Conservation (phyloP, 1,140 invertebrate species). For the Camponotus vicinus region DNA sequence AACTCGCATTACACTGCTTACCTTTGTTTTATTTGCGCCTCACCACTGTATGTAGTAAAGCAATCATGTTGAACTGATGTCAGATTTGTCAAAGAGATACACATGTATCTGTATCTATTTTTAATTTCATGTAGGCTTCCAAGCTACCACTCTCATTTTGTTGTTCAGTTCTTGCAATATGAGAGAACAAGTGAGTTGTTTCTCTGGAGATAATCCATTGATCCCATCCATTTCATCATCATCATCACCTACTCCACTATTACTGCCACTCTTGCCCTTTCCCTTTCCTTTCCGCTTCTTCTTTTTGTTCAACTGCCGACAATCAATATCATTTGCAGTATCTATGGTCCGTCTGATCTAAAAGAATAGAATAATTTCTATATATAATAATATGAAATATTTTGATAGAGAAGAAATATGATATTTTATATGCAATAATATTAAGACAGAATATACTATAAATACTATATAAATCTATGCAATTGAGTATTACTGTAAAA, state of each 20-base stretch:
- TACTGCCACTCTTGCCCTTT: slow-evolving; percentile 83
- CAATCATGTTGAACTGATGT: slow-evolving; percentile 18
- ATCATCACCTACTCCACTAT: slow-evolving; percentile 85
- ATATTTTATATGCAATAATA: not conserved
- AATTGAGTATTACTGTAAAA: slow-evolving; percentile 26
- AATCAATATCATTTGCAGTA: slow-evolving; percentile 84
- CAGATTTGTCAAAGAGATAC: not conserved
- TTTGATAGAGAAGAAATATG: not conserved
- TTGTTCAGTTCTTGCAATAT: slow-evolving; percentile 91
- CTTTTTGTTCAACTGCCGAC: slow-evolving; percentile 84
- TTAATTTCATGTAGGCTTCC: slow-evolving; percentile 87
- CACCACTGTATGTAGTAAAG: not conserved
- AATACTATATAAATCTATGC: not conserved
- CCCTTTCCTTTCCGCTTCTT: slow-evolving; percentile 87
- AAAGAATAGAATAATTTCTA: slow-evolving; percentile 52
- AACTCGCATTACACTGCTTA: not conserved
- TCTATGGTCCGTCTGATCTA: slow-evolving; percentile 86
- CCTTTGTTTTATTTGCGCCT: slow-evolving; percentile 14
- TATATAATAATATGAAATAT: not conserved
- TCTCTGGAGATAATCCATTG: slow-evolving; percentile 86
- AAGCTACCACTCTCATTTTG: slow-evolving; percentile 90
- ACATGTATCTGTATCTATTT: not conserved
- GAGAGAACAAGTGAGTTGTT: slow-evolving; percentile 87
- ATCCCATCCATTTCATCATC: slow-evolving; percentile 87
- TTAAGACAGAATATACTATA: not conserved